A percentile compares a stretch with the other conserved stretches of the same genome.
Evolutionary conservation across 2,113 vertebrate species (phyloP).

Genomic region (Antechinus flavipes): DNA sequence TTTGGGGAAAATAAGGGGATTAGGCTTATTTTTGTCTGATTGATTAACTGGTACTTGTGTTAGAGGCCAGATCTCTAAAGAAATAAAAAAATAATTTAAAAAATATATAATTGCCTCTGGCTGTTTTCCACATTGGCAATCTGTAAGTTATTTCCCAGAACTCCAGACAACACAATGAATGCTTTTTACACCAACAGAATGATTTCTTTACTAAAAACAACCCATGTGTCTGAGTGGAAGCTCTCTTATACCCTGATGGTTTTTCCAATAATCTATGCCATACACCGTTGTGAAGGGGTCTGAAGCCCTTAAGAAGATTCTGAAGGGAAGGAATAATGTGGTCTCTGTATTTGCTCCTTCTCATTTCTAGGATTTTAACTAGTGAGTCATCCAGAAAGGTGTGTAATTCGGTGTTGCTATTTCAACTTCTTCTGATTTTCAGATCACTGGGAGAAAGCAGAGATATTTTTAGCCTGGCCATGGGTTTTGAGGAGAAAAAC

Average conservation of each 20-base stretch:
- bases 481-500: constrained; percentile 14
- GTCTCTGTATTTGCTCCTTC: not conserved
- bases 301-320: not conserved
- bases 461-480: constrained; percentile 27
- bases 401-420: constrained; percentile 26
- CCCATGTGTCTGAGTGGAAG: not conserved
- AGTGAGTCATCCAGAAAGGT: constrained; percentile 27
- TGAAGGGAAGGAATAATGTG: not conserved
- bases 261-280: not conserved
- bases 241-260: not conserved
- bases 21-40: fast-evolving
- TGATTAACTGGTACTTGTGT: not conserved
- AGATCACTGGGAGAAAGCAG: not conserved
- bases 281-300: not conserved
- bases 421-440: constrained; percentile 59
- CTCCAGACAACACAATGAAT: not conserved
- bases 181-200: not conserved
- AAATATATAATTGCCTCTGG: not conserved
- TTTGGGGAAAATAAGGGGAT: not conserved
- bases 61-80: fast-evolving
- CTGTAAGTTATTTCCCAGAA: not conserved
- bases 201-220: not conserved
- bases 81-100: not conserved
- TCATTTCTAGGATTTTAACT: not conserved
- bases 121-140: not conserved